phyloP scores from a whole-genome alignment of 2,888 invertebrate genomes.

The Nebria brevicollis region DNA sequence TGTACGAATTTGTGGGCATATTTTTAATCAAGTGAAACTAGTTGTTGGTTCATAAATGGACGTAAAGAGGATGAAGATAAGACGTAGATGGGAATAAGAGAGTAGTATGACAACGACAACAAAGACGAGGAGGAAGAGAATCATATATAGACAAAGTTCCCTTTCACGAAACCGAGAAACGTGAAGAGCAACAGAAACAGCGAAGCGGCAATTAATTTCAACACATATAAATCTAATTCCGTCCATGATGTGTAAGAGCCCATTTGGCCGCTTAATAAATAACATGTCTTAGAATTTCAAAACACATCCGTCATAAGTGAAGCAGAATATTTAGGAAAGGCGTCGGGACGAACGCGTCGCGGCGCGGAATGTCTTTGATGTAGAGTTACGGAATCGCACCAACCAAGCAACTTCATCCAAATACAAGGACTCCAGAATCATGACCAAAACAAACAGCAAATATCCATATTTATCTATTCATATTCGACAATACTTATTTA shows the following conservation, averaged over 20 bases:
- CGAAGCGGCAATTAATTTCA: conserved; percentile 43
- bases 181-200: conserved; percentile 33
- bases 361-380: conserved; percentile 45
- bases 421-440: not conserved
- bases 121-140: not conserved
- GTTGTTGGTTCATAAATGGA: not conserved
- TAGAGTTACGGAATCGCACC: conserved; percentile 28
- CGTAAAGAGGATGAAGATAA: not conserved
- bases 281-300: conserved; percentile 48
- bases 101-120: not conserved
- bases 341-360: conserved; percentile 49
- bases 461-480: not conserved
- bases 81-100: not conserved
- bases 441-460: not conserved
- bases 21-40: not conserved
- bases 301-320: conserved; percentile 52
- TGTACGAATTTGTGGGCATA: not conserved
- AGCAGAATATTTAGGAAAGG: conserved; percentile 51
- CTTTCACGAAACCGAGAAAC: conserved; percentile 37
- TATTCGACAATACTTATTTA: not conserved
- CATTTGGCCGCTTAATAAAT: conserved; percentile 47
- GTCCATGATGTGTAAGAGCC: conserved; percentile 43
- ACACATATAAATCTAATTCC: conserved; percentile 48
- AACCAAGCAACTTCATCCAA: not conserved
- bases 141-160: conserved; percentile 17